These are phyloP conservation scores for Hylaeus anthracinus DNA, from an alignment of 1,140 invertebrate species.

Conservation along the genomic window DNA sequence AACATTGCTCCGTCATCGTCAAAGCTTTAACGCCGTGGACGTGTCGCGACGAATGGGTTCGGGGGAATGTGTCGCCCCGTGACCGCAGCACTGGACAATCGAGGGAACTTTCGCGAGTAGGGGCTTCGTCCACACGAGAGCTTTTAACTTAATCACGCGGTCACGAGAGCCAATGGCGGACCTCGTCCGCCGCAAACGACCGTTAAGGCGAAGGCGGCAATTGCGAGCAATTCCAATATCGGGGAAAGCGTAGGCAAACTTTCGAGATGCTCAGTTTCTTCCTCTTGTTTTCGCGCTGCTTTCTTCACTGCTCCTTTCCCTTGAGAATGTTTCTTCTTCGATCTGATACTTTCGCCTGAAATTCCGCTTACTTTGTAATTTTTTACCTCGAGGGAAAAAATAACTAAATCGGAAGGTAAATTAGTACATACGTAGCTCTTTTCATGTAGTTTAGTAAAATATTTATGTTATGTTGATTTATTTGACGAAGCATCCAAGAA, in stretches of 20 bases:
- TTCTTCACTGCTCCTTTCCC: neutral
- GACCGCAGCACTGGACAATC: neutral
- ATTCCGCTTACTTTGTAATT: no score
- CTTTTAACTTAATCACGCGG: constrained; percentile 14
- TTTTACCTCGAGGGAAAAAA: no score
- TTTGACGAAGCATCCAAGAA: no score
- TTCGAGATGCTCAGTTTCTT: constrained; percentile 11
- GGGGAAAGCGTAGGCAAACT: constrained; percentile 27
- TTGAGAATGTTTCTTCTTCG: neutral
- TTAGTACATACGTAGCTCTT: no score
- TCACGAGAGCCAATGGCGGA: neutral
- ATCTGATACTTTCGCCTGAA: no score
- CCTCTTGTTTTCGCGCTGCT: neutral
- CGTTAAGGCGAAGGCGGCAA: constrained; percentile 54
- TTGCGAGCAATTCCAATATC: constrained; percentile 63
- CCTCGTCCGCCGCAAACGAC: neutral
- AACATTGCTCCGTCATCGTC: no score
- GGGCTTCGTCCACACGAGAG: neutral
- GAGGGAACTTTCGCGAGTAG: neutral
- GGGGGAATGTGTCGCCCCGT: no score
- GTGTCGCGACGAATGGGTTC: no score
- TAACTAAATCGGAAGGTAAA: no score
- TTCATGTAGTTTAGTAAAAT: no score
- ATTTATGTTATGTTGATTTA: no score
- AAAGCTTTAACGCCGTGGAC: no score